Evolutionary conservation across 2,113 vertebrate genomes (phyloP).

Genomic region (Urocolius indicus): DNA sequence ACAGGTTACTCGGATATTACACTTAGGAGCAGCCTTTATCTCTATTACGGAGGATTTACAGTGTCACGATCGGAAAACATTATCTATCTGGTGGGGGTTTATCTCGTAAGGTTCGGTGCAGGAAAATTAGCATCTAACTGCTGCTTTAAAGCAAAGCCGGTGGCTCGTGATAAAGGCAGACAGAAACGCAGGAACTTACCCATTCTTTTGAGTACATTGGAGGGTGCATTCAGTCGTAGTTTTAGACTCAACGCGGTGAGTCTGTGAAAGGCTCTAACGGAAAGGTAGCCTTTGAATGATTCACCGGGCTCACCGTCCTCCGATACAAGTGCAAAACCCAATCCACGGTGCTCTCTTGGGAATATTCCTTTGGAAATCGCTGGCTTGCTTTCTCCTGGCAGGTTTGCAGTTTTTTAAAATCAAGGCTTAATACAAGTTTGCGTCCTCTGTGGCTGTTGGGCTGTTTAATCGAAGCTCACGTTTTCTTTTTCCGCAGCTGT

Average conservation of each 20-base stretch:
- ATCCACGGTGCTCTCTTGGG: slow-evolving; percentile 63
- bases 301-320: slow-evolving; percentile 70
- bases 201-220: slow-evolving; percentile 99
- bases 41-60: slow-evolving; percentile 45
- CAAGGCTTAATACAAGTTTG: slow-evolving; percentile 70
- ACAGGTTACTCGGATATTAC: slow-evolving; percentile 46
- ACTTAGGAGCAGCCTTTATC: slow-evolving; percentile 40
- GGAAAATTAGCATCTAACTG: slow-evolving; percentile 10
- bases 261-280: slow-evolving; percentile 90
- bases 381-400: slow-evolving; percentile 70
- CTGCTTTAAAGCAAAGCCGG: slow-evolving; percentile 54
- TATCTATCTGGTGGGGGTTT: background rate
- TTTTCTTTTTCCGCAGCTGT: slow-evolving; percentile 76
- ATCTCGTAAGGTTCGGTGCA: slow-evolving; percentile 58
- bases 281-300: slow-evolving; percentile 88
- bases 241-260: slow-evolving; percentile 91
- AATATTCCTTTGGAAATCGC: slow-evolving; percentile 78
- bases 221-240: slow-evolving; percentile 99
- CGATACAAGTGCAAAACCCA: slow-evolving; percentile 72
- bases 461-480: slow-evolving; percentile 86
- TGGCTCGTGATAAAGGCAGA: slow-evolving; percentile 59
- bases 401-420: slow-evolving; percentile 57
- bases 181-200: slow-evolving; percentile 93
- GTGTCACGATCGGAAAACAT: slow-evolving; percentile 10
- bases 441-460: slow-evolving; percentile 76